Base-by-base conservation (phyloP, 2,113 vertebrate species). In the Emydura subglobosa region DNA sequence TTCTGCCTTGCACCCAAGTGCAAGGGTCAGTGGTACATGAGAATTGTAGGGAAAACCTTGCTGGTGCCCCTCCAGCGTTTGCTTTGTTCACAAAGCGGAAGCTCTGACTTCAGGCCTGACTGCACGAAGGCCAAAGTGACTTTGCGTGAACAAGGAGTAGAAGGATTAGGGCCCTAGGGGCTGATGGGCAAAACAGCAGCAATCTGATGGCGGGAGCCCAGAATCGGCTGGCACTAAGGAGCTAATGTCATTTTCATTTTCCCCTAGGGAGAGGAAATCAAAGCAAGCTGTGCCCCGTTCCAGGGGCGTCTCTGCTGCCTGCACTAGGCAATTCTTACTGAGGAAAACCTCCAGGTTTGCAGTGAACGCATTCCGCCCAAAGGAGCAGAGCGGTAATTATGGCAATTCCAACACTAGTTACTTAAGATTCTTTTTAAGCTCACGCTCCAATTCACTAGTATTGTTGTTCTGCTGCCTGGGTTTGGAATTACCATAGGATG, bases 41-140 rank as follows among this genome's bases (percentile, higher is more conserved):
- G 42, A 17, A 1, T 49, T 16, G 61, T 1, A 34, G 76, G 39
- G 13, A 42, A 59, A 57, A 54, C 0, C 13, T n/a, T 79, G 7
- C 50, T 50, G 79, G 31, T 57, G 39, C 19, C 27, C 12, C 57
- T 47, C 50, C 53, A 27, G 22, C 17, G n/a, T 29, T 79, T 51
- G 47, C 34, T 2, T 51, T 51, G 50, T 14, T 6, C 55, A 42
- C 39, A 10, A 3, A 87, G 76, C 85, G 82, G 79, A 87, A 91
- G 86, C 80, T 82, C 76, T 72, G 85, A 14, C 82, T 91, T 85
- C 0, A 0, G 29, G 22, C 0, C 1, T 44, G 81, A 13, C 31
- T 90, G 82, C 0, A 0, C 50, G 39, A 79, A 2, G 34, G 54
- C 25, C 9, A 0, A 0, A 5, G n/a, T 12, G 6, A 7, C 6